Conservation (phyloP, 2,797 vertebrate genomes). For the Anolis apletophallus region DNA sequence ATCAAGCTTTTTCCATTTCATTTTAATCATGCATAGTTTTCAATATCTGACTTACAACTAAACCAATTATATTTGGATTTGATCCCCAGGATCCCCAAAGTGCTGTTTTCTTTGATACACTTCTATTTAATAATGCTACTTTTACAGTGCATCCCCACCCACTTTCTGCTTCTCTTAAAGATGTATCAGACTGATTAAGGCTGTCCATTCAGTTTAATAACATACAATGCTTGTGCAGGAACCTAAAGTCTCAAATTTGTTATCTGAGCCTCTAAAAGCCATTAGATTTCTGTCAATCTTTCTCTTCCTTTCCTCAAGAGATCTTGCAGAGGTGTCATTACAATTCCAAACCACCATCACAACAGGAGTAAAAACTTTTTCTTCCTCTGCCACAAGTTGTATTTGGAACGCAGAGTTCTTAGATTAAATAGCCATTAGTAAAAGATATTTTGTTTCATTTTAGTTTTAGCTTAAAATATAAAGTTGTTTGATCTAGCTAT, state of each 20-base stretch:
- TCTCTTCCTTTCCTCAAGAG: slow-evolving; percentile 8
- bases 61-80: slow-evolving; percentile 49
- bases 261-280: slow-evolving; percentile 2
- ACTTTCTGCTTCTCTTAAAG: slow-evolving; percentile 22
- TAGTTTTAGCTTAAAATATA: background rate
- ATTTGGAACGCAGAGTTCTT: slow-evolving; percentile 38
- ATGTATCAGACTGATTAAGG: slow-evolving; percentile 29
- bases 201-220: slow-evolving; percentile 14
- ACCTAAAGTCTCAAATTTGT: slow-evolving; percentile 25
- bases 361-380: slow-evolving; percentile 23
- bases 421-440: slow-evolving; percentile 44
- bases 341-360: slow-evolving; percentile 1
- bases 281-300: slow-evolving; percentile 30
- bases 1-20: slow-evolving; percentile 40
- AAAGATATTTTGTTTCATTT: slow-evolving; percentile 30
- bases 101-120: slow-evolving; percentile 28
- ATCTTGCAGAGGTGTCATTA: slow-evolving; percentile 6
- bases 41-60: slow-evolving; percentile 49
- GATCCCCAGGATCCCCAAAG: slow-evolving; percentile 4
- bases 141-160: background rate
- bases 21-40: slow-evolving; percentile 40
- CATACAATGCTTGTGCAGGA: slow-evolving; percentile 24
- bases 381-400: slow-evolving; percentile 12
- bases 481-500: background rate
- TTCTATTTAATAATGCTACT: slow-evolving; percentile 37